Percentiles rank a stretch among this genome's conserved stretches.
Conservation (phyloP, 2,888 invertebrate species). For the Ormyrus nitidulus region DNA sequence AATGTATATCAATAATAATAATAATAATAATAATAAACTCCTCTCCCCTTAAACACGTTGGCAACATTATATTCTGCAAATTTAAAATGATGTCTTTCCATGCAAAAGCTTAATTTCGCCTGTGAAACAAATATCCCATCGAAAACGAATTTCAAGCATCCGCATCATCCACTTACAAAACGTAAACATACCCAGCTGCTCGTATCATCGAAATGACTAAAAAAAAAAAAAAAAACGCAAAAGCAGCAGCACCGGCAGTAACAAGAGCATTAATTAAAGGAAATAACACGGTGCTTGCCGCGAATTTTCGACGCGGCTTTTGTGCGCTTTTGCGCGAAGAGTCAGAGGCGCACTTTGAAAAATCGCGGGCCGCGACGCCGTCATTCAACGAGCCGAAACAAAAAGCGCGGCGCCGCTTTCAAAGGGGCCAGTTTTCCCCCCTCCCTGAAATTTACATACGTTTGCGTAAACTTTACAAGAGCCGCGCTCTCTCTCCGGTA, state of each 20-base stretch:
- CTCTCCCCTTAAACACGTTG: too few relatives aligned
- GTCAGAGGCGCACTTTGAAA: constrained; percentile 2
- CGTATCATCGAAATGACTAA: neutral
- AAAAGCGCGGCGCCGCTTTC: neutral
- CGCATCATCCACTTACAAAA: too few relatives aligned
- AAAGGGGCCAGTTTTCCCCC: neutral
- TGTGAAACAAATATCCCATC: too few relatives aligned
- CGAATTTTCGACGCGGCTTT: neutral
- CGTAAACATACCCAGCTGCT: neutral
- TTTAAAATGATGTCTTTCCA: too few relatives aligned
- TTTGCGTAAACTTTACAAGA: constrained; percentile 8
- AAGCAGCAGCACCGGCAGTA: neutral
- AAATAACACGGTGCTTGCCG: constrained; percentile 8
- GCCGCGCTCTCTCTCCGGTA: neutral
- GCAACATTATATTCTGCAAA: too few relatives aligned
- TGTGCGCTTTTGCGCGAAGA: too few relatives aligned
- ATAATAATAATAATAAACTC: too few relatives aligned
- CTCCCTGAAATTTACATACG: constrained; percentile 8
- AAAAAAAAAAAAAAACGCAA: neutral
- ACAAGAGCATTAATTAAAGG: constrained; percentile 35
- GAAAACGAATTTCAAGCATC: too few relatives aligned
- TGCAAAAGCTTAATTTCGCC: too few relatives aligned
- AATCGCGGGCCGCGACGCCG: neutral
- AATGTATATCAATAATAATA: too few relatives aligned
- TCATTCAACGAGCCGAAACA: neutral